A percentile compares a stretch with the other conserved stretches of the same genome.
These are phyloP conservation scores for Tachypleus tridentatus DNA, from an alignment of 1,140 invertebrate genomes.

Conservation along the genomic window DNA sequence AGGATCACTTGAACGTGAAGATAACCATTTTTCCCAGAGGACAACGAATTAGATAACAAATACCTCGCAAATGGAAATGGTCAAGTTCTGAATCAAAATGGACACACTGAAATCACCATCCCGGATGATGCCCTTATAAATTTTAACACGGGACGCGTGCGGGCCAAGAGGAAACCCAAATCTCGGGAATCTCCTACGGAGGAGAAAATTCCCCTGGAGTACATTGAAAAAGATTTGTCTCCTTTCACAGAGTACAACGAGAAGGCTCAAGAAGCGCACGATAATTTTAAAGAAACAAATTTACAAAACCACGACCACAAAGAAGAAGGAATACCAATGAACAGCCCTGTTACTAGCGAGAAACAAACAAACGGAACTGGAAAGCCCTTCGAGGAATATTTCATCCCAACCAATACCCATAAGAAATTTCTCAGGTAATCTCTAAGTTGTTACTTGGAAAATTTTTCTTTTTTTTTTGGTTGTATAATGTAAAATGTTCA, in stretches of 20 bases:
- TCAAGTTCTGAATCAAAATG: too few species aligned
- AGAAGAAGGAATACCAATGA: background rate
- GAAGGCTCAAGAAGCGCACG: background rate
- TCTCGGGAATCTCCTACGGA: slow-evolving; percentile 25
- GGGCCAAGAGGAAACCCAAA: background rate
- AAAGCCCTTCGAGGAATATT: slow-evolving; percentile 1
- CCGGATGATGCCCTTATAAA: background rate
- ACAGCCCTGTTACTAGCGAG: background rate
- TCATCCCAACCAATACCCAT: background rate
- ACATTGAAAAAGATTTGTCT: background rate
- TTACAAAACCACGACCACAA: background rate
- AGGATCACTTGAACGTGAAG: too few species aligned
- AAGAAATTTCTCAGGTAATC: slow-evolving; percentile 1
- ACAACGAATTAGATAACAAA: too few species aligned
- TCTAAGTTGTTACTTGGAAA: too few species aligned
- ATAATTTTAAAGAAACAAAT: background rate
- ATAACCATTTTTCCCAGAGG: too few species aligned
- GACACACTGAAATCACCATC: background rate
- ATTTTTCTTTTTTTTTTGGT: too few species aligned
- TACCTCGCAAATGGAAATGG: too few species aligned
- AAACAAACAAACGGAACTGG: slow-evolving; percentile 1
- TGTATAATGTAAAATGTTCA: too few species aligned
- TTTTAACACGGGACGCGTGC: background rate
- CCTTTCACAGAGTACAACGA: background rate
- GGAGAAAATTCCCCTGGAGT: background rate